A percentile compares a stretch with the other conserved stretches of the same genome.
These are phyloP conservation scores for Oscarella lobularis DNA, from an alignment of 37 sponge, comb jelly and placozoan genomes.

Conservation along the genomic window DNA sequence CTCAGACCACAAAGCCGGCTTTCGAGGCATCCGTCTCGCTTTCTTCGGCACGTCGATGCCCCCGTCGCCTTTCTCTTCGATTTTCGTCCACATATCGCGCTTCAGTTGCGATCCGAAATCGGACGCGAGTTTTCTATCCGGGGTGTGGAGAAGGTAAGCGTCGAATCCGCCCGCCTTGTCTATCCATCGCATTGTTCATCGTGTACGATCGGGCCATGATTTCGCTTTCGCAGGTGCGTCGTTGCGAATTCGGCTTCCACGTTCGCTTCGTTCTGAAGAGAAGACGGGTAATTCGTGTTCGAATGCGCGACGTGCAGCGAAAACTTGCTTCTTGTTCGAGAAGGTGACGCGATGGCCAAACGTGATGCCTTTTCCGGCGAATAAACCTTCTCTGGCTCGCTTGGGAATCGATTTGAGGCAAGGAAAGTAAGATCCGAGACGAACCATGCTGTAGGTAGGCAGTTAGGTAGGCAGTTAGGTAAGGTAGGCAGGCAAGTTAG, in stretches of 20 bases:
- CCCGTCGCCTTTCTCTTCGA: background rate
- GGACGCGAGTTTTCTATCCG: constrained; percentile 46
- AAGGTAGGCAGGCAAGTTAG: too few species aligned
- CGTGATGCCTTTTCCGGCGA: constrained; percentile 54
- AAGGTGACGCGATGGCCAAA: constrained; percentile 43
- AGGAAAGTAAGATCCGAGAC: constrained; percentile 16
- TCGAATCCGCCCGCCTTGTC: constrained; percentile 82
- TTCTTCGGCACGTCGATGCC: background rate
- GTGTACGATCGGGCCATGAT: constrained; percentile 38
- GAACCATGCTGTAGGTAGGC: constrained; percentile 44
- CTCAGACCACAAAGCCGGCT: background rate
- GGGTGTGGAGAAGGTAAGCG: constrained; percentile 65
- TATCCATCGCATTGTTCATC: constrained; percentile 55
- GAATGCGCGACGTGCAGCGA: too few species aligned
- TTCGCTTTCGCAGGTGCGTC: constrained; percentile 40
- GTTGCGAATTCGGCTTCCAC: constrained; percentile 64
- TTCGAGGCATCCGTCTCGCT: background rate
- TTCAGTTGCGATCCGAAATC: constrained; percentile 35
- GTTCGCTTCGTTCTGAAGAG: constrained; percentile 35
- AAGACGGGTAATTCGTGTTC: too few species aligned
- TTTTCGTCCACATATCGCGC: background rate
- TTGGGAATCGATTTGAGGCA: constrained; percentile 28
- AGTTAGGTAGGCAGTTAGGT: too few species aligned
- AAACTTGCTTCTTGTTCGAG: constrained; percentile 68
- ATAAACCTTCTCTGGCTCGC: constrained; percentile 42